A percentile compares a stretch with the other conserved stretches of the same genome.
Conservation (phyloP, 1,140 invertebrate genomes). For the Brachionus sp. region DNA sequence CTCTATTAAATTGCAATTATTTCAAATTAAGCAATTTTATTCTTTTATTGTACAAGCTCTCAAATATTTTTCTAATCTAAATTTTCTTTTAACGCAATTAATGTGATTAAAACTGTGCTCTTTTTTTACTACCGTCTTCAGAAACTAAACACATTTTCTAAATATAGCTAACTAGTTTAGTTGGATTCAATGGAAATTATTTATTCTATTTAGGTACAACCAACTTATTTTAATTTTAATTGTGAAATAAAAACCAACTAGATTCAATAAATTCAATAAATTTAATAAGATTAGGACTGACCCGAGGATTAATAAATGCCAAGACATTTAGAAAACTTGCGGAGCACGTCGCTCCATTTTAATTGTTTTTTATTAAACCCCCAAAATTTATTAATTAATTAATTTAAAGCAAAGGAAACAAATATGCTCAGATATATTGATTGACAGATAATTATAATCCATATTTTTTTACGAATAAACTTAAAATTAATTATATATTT, state of each 20-base stretch:
- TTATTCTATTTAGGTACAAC: neutral
- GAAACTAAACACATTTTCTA: neutral
- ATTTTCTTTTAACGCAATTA: neutral
- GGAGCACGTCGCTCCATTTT: neutral
- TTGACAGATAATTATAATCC: constrained; percentile 3
- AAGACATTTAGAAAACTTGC: neutral
- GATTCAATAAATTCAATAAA: neutral
- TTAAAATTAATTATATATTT: constrained; percentile 1
- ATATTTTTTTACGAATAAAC: neutral
- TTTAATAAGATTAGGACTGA: neutral
- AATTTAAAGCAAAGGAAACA: neutral
- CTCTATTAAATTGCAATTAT: constrained; percentile 4
- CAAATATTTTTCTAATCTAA: neutral
- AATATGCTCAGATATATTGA: neutral
- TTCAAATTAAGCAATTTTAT: neutral
- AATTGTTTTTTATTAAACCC: neutral
- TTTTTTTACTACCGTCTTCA: neutral
- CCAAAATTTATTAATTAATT: constrained; percentile 12
- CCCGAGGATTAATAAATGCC: neutral
- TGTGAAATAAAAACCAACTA: neutral
- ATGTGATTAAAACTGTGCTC: neutral
- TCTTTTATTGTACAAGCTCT: neutral
- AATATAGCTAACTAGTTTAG: neutral
- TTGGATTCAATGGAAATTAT: neutral
- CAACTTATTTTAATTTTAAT: no score